Evolutionary conservation across 2,797 vertebrate species (phyloP).

Genomic region (Tangara arthus): DNA sequence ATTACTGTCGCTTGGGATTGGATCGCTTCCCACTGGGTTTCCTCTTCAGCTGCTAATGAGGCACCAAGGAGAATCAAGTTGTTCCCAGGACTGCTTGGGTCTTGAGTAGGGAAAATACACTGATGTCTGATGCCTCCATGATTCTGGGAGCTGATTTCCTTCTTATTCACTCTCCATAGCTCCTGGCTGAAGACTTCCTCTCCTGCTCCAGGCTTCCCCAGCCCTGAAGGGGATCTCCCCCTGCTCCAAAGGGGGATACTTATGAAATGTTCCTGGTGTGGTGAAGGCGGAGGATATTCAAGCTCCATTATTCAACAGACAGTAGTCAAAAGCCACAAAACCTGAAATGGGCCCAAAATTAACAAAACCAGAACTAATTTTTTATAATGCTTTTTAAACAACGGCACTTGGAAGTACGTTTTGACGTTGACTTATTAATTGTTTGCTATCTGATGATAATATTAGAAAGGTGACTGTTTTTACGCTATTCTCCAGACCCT

Average conservation of each 20-base stretch:
- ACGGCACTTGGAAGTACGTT: background rate
- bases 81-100: background rate
- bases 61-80: background rate
- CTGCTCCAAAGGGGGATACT: background rate
- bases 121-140: background rate
- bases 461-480: background rate
- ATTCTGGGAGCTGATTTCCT: background rate
- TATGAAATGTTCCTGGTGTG: rapidly evolving
- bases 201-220: background rate
- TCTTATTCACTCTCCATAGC: rapidly evolving
- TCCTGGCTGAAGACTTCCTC: background rate
- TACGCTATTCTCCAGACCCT: background rate
- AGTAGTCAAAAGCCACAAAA: background rate
- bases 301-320: background rate
- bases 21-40: background rate
- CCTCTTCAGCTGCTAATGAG: background rate
- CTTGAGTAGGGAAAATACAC: background rate
- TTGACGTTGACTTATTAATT: background rate
- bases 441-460: background rate
- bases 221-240: rapidly evolving
- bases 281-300: background rate
- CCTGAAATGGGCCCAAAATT: background rate
- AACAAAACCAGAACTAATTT: background rate
- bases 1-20: background rate
- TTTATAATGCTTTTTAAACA: background rate